Base-by-base conservation (phyloP, 2,888 invertebrate genomes). In the Neoitamus cyanurus region DNA sequence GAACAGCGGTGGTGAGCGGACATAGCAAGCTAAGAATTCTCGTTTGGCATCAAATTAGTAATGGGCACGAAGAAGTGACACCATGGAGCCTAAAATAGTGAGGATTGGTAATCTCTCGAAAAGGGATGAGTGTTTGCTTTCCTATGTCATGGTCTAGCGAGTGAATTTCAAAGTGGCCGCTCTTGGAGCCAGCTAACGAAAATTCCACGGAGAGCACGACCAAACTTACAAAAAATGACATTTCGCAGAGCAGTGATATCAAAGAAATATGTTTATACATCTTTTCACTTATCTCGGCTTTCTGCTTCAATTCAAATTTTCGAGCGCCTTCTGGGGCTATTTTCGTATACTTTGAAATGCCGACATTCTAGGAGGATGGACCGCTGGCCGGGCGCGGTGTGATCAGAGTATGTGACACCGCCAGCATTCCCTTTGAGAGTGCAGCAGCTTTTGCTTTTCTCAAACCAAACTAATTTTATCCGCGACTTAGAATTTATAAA, bases 251-350 rank as follows among this genome's bases (percentile, higher is more conserved):
- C 30, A n/a, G 34, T 34, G 70, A 70, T 70, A 70, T 70, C 70
- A 70, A 70, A 70, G 70, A 70, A 70, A 70, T 70, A 70, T 70
- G 70, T 70, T 70, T 70, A 70, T 70, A 70, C 70, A 34, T 70
- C 30, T 70, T 70, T 70, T 70, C 70, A 70, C 70, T 70, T 70
- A 70, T 70, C 34, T 70, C 34, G 70, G 34, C 11, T 70, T 70
- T 30, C 70, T 70, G 70, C 58, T 70, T 30, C 70, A 70, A 70
- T n/a, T 70, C 31, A 70, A 70, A 70, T 34, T 31, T 70, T 9
- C 28, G 70, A 70, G 34, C 69, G 30, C 70, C 70, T 70, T 70
- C 34, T n/a, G 70, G 31, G 30, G 70, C 70, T 70, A 70, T 70
- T 70, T 70, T 70, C n/a, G 70, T 70, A 31, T 70, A 15, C 70